These are phyloP conservation scores for Eublepharis macularius DNA, from an alignment of 2,113 vertebrate genomes.

Conservation along the genomic window DNA sequence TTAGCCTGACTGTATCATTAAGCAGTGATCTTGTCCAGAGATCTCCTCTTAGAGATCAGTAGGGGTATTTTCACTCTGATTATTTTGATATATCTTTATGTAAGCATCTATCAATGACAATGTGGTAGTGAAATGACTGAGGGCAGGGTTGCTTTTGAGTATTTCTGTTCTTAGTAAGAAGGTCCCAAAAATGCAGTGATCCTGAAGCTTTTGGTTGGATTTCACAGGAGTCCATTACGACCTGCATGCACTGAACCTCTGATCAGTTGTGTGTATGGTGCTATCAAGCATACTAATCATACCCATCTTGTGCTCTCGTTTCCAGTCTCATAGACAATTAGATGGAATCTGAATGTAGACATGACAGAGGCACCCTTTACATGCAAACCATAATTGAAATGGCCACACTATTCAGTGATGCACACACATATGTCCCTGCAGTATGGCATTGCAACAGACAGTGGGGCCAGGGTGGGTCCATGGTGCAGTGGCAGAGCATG, in stretches of 20 bases:
- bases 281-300: not conserved
- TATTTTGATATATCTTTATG: not conserved
- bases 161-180: not conserved
- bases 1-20: not conserved
- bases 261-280: too few relatives aligned
- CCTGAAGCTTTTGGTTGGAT: too few relatives aligned
- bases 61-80: not conserved
- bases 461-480: too few relatives aligned
- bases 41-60: not conserved
- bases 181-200: not conserved
- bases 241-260: too few relatives aligned
- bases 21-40: not conserved
- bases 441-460: too few relatives aligned
- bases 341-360: not conserved
- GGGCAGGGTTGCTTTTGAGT: not conserved
- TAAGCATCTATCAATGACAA: not conserved
- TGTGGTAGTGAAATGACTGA: not conserved
- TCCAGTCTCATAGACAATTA: not conserved
- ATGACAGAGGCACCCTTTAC: not conserved
- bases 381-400: not conserved
- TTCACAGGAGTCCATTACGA: too few relatives aligned
- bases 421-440: too few relatives aligned
- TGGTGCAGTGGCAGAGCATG: too few relatives aligned
- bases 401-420: too few relatives aligned
- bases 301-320: not conserved